These are phyloP conservation scores for Xyrichtys novacula DNA, from an alignment of 2,797 vertebrate species.

Conservation along the genomic window DNA sequence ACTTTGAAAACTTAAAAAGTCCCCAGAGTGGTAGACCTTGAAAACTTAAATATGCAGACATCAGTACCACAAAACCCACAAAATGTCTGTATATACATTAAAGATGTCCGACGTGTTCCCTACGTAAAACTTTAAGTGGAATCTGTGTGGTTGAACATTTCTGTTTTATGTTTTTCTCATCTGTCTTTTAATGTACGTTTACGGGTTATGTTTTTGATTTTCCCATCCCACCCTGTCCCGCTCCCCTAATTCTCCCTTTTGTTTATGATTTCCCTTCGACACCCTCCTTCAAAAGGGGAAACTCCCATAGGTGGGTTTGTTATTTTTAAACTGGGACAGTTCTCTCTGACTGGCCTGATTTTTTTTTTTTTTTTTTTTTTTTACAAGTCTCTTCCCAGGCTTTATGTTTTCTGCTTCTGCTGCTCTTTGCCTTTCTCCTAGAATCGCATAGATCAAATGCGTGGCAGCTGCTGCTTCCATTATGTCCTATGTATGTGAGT, in stretches of 20 bases:
- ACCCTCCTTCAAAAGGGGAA: slow-evolving; percentile 33
- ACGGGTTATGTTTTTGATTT: slow-evolving; percentile 43
- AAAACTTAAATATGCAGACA: slow-evolving; percentile 43
- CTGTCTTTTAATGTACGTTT: slow-evolving; percentile 46
- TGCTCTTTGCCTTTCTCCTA: slow-evolving; percentile 1
- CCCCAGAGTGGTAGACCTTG: too few species aligned
- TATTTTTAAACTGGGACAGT: slow-evolving; percentile 63
- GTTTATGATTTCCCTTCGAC: slow-evolving; percentile 69
- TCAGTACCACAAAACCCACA: slow-evolving; percentile 33
- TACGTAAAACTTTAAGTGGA: slow-evolving; percentile 24
- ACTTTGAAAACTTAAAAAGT: slow-evolving; percentile 30
- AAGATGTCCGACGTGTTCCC: slow-evolving; percentile 50
- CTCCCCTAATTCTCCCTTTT: slow-evolving; percentile 60
- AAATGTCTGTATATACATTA: slow-evolving; percentile 33
- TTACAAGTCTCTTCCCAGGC: slow-evolving; percentile 28
- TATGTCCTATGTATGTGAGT: slow-evolving; percentile 16
- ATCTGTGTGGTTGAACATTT: slow-evolving; percentile 43
- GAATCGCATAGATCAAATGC: background rate
- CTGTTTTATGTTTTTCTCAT: slow-evolving; percentile 33
- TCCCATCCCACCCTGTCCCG: slow-evolving; percentile 68
- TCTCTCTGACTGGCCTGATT: slow-evolving; percentile 40
- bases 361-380: slow-evolving; percentile 33
- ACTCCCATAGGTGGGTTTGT: slow-evolving; percentile 77
- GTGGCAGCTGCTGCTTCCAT: slow-evolving; percentile 32
- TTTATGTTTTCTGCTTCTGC: slow-evolving; percentile 26